These are phyloP conservation scores for Ascaphus truei DNA, from an alignment of 2,113 vertebrate species.

Conservation along the genomic window DNA sequence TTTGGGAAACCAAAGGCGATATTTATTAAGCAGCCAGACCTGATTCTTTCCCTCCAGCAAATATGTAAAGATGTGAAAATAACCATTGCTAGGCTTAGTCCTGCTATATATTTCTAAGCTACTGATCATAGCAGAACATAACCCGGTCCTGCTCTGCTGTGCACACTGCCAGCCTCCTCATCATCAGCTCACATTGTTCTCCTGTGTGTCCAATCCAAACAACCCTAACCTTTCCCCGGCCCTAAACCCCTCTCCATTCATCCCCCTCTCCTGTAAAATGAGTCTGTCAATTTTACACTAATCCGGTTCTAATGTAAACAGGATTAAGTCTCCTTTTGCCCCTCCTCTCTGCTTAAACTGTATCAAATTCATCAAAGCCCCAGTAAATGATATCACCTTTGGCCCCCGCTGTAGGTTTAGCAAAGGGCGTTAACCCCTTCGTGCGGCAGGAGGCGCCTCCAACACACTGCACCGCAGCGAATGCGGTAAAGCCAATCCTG, in stretches of 20 bases:
- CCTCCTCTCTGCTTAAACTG: conserved; percentile 64
- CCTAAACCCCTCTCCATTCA: conserved; percentile 22
- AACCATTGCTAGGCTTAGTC: conserved; percentile 9
- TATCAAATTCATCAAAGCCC: conserved; percentile 91
- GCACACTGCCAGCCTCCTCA: not conserved
- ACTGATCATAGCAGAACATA: conserved; percentile 11
- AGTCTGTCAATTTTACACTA: conserved; percentile 65
- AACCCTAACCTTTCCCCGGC: not conserved
- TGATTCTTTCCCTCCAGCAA: too few relatives aligned
- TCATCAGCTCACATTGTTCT: conserved; percentile 15
- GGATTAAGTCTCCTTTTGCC: conserved; percentile 64
- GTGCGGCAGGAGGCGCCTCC: not conserved
- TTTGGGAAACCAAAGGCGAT: too few relatives aligned
- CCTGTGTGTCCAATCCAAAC: not conserved
- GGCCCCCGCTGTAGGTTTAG: conserved; percentile 55
- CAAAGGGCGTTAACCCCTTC: conserved; percentile 20
- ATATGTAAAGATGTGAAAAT: not conserved
- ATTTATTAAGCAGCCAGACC: too few relatives aligned
- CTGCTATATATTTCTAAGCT: conserved; percentile 9
- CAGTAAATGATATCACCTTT: conserved; percentile 71
- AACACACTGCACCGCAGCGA: too few relatives aligned
- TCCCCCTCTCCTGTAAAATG: conserved; percentile 41
- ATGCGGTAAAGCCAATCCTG: too few relatives aligned
- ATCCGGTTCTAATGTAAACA: conserved; percentile 80
- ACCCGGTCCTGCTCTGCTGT: not conserved